These are phyloP conservation scores for Ostrea denselamellosa DNA, from an alignment of 1,140 invertebrate genomes.

Conservation along the genomic window DNA sequence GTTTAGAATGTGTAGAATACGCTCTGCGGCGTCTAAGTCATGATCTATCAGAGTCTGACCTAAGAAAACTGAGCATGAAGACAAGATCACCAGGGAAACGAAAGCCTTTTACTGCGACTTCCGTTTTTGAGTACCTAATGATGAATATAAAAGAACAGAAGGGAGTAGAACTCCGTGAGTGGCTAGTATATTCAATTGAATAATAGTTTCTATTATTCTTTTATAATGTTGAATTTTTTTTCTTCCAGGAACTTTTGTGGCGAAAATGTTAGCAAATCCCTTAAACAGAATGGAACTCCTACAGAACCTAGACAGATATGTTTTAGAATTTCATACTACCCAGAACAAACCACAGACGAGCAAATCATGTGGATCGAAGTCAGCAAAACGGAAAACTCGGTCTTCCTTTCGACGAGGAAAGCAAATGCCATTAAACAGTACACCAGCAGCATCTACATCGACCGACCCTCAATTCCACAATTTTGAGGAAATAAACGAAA, in stretches of 20 bases:
- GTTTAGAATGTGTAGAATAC: neutral
- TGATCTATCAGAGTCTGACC: neutral
- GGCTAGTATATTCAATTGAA: no score
- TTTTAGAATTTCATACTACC: neutral
- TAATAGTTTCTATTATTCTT: neutral
- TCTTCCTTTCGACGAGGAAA: neutral
- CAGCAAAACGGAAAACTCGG: neutral
- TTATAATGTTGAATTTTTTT: neutral
- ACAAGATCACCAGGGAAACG: neutral
- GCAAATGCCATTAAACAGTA: neutral
- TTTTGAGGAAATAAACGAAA: neutral
- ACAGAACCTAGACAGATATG: neutral
- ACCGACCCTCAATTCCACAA: neutral
- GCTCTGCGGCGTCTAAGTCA: neutral
- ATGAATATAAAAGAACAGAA: neutral
- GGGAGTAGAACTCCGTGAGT: neutral
- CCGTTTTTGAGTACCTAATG: neutral
- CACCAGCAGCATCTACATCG: neutral
- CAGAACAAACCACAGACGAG: neutral
- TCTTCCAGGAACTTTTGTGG: neutral
- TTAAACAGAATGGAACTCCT: neutral
- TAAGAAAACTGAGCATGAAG: neutral
- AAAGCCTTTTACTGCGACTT: neutral
- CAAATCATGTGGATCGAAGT: no score
- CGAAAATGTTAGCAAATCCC: neutral